Evolutionary conservation across 2,888 invertebrate genomes (phyloP).

Genomic region (Trichogramma evanescens): DNA sequence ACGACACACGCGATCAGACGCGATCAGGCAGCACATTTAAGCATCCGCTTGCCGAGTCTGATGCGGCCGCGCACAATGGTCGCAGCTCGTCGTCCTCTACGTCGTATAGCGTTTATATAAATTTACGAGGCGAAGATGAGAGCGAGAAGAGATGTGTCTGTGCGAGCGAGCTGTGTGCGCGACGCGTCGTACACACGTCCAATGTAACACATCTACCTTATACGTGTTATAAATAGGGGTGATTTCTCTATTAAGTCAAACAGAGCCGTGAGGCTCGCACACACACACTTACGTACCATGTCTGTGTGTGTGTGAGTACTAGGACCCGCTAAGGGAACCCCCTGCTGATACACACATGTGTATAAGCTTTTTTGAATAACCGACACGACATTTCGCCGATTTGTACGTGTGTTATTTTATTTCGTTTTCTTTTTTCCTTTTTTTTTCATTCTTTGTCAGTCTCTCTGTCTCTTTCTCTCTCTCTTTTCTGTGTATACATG

Average conservation of each 20-base stretch:
- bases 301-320: no score
- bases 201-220: no score
- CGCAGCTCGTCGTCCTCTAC: background rate
- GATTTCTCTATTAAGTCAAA: slow-evolving; percentile 12
- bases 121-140: slow-evolving; percentile 35
- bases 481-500: background rate
- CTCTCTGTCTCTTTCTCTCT: slow-evolving; percentile 5
- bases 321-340: no score
- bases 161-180: no score
- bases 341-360: background rate
- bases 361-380: background rate
- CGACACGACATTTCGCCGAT: background rate
- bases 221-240: background rate
- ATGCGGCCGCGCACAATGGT: background rate
- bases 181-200: no score
- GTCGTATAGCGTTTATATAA: slow-evolving; percentile 19
- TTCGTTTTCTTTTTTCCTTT: background rate
- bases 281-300: no score
- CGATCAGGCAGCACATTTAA: background rate
- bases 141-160: slow-evolving; percentile 10
- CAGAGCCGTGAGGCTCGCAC: no score
- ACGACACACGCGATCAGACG: no score
- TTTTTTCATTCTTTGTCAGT: slow-evolving; percentile 3
- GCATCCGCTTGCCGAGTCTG: background rate
- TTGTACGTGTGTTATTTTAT: background rate